A percentile compares a stretch with the other conserved stretches of the same genome.
These are phyloP conservation scores for Pardalotus punctatus DNA, from an alignment of 2,113 vertebrate genomes.

Conservation along the genomic window DNA sequence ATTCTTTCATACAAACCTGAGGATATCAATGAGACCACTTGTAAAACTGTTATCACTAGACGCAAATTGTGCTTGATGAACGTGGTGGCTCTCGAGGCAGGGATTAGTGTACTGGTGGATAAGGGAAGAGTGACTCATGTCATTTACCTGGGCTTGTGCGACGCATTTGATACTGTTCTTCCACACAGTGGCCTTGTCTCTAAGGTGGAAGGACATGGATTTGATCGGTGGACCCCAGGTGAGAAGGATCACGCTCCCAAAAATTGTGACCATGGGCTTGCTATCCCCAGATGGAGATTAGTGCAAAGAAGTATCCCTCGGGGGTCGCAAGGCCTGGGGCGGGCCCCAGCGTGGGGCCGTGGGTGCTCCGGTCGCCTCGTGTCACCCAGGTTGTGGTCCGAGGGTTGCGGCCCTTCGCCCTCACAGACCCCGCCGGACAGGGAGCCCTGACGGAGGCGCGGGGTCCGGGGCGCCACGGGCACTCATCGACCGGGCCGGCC, in stretches of 20 bases:
- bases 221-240: neutral
- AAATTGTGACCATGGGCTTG: neutral
- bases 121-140: neutral
- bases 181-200: neutral
- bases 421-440: no score
- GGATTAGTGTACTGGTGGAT: neutral
- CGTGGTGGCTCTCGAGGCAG: neutral
- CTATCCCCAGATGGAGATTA: neutral
- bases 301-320: neutral
- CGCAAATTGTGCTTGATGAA: neutral
- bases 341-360: no score
- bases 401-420: neutral
- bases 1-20: neutral
- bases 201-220: neutral
- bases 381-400: rapidly evolving
- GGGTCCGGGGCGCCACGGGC: neutral
- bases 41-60: neutral
- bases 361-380: neutral
- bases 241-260: neutral
- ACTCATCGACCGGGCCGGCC: neutral
- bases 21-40: neutral
- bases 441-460: neutral
- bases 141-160: neutral
- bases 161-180: neutral
- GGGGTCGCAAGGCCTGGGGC: neutral